phyloP scores from a whole-genome alignment of 2,113 vertebrate species.

The Aptenodytes forsteri region DNA sequence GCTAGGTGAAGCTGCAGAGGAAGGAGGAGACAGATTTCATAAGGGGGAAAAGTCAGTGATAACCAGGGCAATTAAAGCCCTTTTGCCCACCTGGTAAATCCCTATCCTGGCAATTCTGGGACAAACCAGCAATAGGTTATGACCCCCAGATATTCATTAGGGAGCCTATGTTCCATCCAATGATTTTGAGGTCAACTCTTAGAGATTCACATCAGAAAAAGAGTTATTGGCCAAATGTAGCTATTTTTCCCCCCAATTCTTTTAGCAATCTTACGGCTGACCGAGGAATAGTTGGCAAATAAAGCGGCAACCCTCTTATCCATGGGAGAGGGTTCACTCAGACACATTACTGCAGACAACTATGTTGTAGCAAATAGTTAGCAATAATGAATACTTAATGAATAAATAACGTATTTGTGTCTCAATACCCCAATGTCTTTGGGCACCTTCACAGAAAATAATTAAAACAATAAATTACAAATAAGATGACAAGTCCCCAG shows the following conservation, averaged over 20 bases:
- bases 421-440: slow-evolving; percentile 29
- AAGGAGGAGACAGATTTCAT: neutral
- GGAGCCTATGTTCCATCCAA: neutral
- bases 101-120: neutral
- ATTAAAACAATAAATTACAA: slow-evolving; percentile 66
- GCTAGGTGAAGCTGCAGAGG: neutral
- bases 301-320: neutral
- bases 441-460: slow-evolving; percentile 48
- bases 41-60: neutral
- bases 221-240: neutral
- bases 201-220: neutral
- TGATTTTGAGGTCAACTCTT: neutral
- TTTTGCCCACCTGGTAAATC: neutral
- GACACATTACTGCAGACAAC: neutral
- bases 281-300: neutral
- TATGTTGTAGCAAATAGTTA: slow-evolving; percentile 7
- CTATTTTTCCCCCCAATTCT: neutral
- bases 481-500: slow-evolving; percentile 32
- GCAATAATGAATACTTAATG: slow-evolving; percentile 45
- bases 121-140: neutral
- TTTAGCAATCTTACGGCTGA: neutral
- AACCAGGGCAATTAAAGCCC: neutral
- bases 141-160: neutral
- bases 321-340: neutral
- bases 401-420: slow-evolving; percentile 32